These are phyloP conservation scores for Daboia siamensis DNA, from an alignment of 2,113 vertebrate genomes.

Conservation along the genomic window DNA sequence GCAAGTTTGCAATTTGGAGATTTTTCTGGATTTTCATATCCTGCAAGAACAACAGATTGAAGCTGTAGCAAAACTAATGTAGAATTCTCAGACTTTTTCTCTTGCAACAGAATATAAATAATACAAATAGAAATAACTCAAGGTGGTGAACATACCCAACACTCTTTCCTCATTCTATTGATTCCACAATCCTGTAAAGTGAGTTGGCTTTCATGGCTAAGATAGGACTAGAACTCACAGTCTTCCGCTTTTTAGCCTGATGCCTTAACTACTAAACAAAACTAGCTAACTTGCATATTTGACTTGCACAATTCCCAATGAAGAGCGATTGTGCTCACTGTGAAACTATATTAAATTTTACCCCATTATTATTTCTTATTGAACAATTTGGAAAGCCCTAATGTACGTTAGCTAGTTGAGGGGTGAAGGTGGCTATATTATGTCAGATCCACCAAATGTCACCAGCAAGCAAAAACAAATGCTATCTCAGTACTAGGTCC, in stretches of 20 bases:
- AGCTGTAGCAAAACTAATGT: background rate
- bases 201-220: background rate
- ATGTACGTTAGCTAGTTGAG: background rate
- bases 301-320: background rate
- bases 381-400: background rate
- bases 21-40: background rate
- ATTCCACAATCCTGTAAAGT: background rate
- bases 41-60: background rate
- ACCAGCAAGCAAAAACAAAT: background rate
- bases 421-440: background rate
- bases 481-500: background rate
- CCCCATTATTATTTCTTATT: background rate
- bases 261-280: background rate
- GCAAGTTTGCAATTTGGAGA: background rate
- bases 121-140: background rate
- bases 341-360: background rate
- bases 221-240: background rate
- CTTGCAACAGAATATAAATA: background rate
- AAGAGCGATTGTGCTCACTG: background rate
- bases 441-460: background rate
- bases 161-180: background rate
- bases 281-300: background rate
- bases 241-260: background rate
- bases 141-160: background rate
- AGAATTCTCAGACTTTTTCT: background rate